Base-by-base conservation (phyloP, 2,888 invertebrate genomes). In the Chymomyza amoena region DNA sequence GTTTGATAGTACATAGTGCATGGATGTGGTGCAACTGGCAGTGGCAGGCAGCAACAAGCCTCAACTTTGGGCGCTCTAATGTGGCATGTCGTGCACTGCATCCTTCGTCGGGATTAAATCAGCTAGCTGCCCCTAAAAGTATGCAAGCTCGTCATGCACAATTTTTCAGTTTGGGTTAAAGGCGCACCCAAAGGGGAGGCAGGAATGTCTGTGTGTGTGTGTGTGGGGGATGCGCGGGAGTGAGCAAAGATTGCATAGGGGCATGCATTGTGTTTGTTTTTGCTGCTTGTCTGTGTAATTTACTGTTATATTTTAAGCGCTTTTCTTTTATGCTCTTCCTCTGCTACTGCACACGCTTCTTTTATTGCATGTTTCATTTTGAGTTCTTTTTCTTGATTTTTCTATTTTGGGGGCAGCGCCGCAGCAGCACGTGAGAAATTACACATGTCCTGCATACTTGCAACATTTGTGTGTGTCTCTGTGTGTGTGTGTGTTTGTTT, bases 241-340 rank as follows among this genome's bases (percentile, higher is more conserved):
- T 61, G 64, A 25, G 72, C 20, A 20, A 45, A 36, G 64, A 39
- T 10, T 45, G 64, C 66, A 68, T 61, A 65, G 52, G 66, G 18
- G 64, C 45, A 15, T 32, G 32, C 39, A n/a, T 61, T 16, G 36
- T 39, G 9, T 45, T 6, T 39, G 9, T 45, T 6, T 16, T 15
- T 16, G 70, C 60, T 59, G 73, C 75, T 77, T 72, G 65, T 78
- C 71, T 84, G 79, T 83, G 81, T 77, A 84, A 85, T 84, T 84
- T 84, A 84, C 74, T 84, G 86, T 84, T 84, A 87, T 85, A 83
- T 83, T 83, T 84, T 87, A 85, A 87, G 86, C 86, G 73, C 81
- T 83, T 75, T 87, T 71, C 83, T 74, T 82, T 82, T 80, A 80
- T 84, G 80, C 68, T 59, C 78, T 73, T 60, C 50, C 63, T 25